Base-by-base conservation (phyloP, 2,113 vertebrate genomes). In the Aphyosemion australe region DNA sequence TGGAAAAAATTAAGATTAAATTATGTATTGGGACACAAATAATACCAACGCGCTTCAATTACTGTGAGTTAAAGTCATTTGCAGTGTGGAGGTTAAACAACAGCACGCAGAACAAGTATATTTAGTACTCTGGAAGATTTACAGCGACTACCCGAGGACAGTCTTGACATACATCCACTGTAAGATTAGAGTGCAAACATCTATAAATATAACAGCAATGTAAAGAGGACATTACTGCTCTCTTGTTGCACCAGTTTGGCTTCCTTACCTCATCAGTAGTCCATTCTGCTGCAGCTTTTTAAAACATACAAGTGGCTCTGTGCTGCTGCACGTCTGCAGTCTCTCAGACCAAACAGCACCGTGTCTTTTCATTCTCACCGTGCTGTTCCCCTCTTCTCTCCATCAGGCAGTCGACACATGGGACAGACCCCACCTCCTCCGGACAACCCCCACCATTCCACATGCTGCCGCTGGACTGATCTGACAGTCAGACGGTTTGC, bases 371-470 rank as follows among this genome's bases (percentile, higher is more conserved):
- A 82, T 72, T 66, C 75, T 76, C 81, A 60, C 74, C 68, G 60
- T 76, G 79, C 80, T 65, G 68, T 81, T 76, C 87, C 71, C 66
- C 80, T 83, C 69, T 79, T 57, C 81, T 84, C 69, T 82, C 79
- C 81, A 84, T 82, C 86, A 72, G 65, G 59, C 74, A 72, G 77
- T 57, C 65, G 65, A 76, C 81, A 87, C 79, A 89, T 49, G 71
- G 85, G 86, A 88, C 81, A 83, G 78, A 84, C 81, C 87, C 84
- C 89, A 85, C 88, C 88, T 87, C 87, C 70, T 66, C 39, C 49
- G 72, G 53, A 82, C 76, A 76, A 69, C 66, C 75, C 73, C 79
- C 46, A 19, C 78, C 55, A 60, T 74, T 68, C 73, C 56, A 48
- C 78, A 63, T 61, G 61, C 71, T 74, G 78, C 53, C 14, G n/a